These are phyloP conservation scores for Hydrolagus affinis DNA, from an alignment of 2,113 vertebrate genomes.

Conservation along the genomic window DNA sequence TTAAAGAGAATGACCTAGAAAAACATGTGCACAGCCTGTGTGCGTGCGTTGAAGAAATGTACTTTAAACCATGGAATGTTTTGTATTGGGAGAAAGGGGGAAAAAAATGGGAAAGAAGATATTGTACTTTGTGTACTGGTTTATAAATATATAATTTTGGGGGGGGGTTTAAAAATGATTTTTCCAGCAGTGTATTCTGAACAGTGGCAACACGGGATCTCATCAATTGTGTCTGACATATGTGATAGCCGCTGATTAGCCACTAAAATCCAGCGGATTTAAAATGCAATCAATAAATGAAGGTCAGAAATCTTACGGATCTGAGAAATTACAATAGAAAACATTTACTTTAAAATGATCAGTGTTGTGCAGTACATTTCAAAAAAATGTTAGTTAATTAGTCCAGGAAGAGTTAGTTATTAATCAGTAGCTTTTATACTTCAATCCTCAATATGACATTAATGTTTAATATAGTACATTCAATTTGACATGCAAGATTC, in stretches of 20 bases:
- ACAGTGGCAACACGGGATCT: neutral
- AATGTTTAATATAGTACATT: neutral
- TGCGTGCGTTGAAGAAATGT: too few species aligned
- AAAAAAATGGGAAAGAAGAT: too few species aligned
- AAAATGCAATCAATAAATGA: neutral
- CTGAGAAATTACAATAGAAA: neutral
- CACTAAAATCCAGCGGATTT: neutral
- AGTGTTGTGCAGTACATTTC: neutral
- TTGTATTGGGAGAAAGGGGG: too few species aligned
- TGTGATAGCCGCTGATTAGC: conserved; percentile 2
- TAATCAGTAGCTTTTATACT: neutral
- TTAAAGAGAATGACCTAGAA: too few species aligned
- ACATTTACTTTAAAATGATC: too few species aligned
- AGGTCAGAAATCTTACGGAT: neutral
- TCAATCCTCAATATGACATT: neutral
- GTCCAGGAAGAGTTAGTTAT: neutral
- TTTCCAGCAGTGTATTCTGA: too few species aligned
- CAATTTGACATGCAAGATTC: too few species aligned
- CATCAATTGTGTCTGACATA: neutral
- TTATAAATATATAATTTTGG: too few species aligned
- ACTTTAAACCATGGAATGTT: too few species aligned
- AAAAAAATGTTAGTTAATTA: neutral
- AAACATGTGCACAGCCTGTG: too few species aligned
- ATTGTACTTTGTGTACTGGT: too few species aligned
- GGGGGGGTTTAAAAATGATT: too few species aligned